These are phyloP conservation scores for Dendrolimus kikuchii DNA, from an alignment of 1,140 invertebrate species.

Conservation along the genomic window DNA sequence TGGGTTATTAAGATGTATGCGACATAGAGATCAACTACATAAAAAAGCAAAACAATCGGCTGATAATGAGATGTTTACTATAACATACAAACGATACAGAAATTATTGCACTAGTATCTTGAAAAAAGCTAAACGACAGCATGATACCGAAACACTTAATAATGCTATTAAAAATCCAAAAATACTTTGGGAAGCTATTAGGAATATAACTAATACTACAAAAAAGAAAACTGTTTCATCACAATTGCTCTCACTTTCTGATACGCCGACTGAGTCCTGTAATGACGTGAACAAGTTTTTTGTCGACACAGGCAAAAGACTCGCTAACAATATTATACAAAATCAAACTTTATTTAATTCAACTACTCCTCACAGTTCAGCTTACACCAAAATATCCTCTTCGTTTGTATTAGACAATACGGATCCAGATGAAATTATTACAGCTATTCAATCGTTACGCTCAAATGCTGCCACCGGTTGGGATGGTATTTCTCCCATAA, in stretches of 20 bases:
- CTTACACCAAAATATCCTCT: neutral
- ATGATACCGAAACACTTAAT: too few relatives aligned
- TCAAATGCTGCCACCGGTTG: too few relatives aligned
- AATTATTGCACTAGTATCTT: too few relatives aligned
- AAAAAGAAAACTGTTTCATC: neutral
- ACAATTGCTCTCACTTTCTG: neutral
- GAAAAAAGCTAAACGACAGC: too few relatives aligned
- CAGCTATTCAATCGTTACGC: too few relatives aligned
- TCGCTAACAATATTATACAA: slow-evolving; percentile 4
- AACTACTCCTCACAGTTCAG: neutral
- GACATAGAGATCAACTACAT: too few relatives aligned
- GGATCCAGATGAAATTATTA: too few relatives aligned
- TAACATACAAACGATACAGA: too few relatives aligned
- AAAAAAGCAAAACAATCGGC: too few relatives aligned
- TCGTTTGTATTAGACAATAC: neutral
- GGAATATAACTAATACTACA: slow-evolving; percentile 1
- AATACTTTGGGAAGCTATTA: slow-evolving; percentile 3
- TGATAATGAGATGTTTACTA: too few relatives aligned
- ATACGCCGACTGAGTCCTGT: slow-evolving; percentile 1
- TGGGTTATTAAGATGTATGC: neutral
- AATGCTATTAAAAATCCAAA: slow-evolving; percentile 2
- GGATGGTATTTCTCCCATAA: neutral
- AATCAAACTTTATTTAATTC: neutral
- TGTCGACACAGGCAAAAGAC: slow-evolving; percentile 5
- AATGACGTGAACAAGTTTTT: slow-evolving; percentile 5